phyloP scores from a whole-genome alignment of 2,113 vertebrate species.

The Hymenochirus boettgeri region DNA sequence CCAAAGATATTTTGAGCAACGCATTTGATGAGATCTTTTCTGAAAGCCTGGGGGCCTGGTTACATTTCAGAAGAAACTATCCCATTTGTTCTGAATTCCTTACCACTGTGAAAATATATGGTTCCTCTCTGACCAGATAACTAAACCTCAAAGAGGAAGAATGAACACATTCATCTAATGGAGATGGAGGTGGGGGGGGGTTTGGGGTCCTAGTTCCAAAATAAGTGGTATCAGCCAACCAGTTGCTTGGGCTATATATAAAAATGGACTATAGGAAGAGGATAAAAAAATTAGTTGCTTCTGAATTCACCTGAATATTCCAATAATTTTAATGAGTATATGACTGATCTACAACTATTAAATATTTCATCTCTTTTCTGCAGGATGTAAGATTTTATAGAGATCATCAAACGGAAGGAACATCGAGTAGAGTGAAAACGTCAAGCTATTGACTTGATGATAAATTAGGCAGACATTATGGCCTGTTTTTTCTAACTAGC shows the following conservation, averaged over 20 bases:
- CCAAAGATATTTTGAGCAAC: slow-evolving; percentile 33
- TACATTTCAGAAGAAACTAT: slow-evolving; percentile 24
- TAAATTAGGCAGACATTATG: slow-evolving; percentile 22
- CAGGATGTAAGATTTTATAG: slow-evolving; percentile 31
- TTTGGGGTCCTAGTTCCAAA: background rate
- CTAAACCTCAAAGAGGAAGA: slow-evolving; percentile 14
- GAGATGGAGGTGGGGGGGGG: too few species aligned
- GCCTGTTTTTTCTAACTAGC: background rate
- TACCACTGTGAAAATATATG: slow-evolving; percentile 25
- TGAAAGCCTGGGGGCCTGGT: slow-evolving; percentile 22
- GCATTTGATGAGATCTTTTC: slow-evolving; percentile 22
- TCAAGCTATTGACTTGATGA: slow-evolving; percentile 15
- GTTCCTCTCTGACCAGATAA: slow-evolving; percentile 26
- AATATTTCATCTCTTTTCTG: slow-evolving; percentile 11
- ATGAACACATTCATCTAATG: slow-evolving; percentile 4
- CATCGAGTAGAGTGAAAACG: slow-evolving; percentile 4
- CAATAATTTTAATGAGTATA: background rate
- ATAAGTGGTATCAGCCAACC: too few species aligned
- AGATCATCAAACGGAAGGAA: slow-evolving; percentile 13
- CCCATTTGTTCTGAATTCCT: slow-evolving; percentile 10
- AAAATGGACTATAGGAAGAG: background rate
- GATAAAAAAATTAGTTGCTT: background rate
- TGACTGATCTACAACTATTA: slow-evolving; percentile 6
- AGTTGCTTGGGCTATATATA: background rate
- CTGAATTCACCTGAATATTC: background rate